Evolutionary conservation across 1,140 invertebrate species (phyloP), one percentile per base, ranked within the genome.

Genomic region (Conus ventricosus): DNA sequence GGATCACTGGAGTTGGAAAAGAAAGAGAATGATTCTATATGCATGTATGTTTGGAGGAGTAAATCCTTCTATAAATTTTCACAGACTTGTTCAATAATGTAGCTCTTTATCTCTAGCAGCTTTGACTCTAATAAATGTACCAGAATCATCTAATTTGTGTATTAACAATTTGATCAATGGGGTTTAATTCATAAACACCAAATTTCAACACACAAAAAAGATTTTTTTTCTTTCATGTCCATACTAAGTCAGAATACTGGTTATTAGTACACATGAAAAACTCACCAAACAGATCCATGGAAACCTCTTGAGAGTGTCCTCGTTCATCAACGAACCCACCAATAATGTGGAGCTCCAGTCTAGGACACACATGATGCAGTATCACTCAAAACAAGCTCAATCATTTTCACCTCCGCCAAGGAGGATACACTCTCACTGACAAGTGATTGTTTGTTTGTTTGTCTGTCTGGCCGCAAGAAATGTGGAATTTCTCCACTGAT

Each of bases 281-380:
- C 80, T 97, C 96, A 99, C 98, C 97, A 96, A 99, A 97, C 92
- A 99, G 97, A 95, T 97, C 97, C 92, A 97, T 97, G 93, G 98
- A 98, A 55, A 99, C 96, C 93, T 98, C 97, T 94, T 98, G 98
- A n/a, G 98, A 98, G 92, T 97, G 97, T 88, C 96, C 96, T 90
- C 96, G 96, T 27, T 97, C 96, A 95, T 99, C 98, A 67, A 97
- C 97, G 95, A 98, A 99, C 55, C 98, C 98, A 55, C 98, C 98
- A 90, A 98, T 96, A 71, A 99, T 95, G 93, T 98, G 98, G 87
- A 99, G 96, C 94, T 99, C 98, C 71, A 99, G 96, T 89, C 98
- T 94, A 87, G 67, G 92, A 92, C 60, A 85, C 82, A 87, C 53
- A 89, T 76, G 57, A 83, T 71, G 20, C 51, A 25, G 60, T 80